These are phyloP conservation scores for Tilapia sparmanii DNA, from an alignment of 2,113 vertebrate genomes.

Conservation along the genomic window DNA sequence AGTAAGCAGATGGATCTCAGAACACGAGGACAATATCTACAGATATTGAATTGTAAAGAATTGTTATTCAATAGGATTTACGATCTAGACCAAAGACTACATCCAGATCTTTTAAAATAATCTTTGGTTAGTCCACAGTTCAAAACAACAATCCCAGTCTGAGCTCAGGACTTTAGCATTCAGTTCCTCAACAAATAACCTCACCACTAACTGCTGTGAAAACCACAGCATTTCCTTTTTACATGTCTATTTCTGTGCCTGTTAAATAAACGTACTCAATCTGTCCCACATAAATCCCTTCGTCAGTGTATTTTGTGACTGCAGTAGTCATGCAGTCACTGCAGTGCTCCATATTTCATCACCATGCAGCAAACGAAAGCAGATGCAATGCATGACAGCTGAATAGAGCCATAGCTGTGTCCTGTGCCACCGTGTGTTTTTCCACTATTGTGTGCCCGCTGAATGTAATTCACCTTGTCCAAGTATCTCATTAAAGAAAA, in stretches of 20 bases:
- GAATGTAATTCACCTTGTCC: conserved; percentile 17
- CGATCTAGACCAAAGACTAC: background rate
- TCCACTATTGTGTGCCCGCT: background rate
- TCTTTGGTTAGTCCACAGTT: background rate
- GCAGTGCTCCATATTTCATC: background rate
- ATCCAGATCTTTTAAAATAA: background rate
- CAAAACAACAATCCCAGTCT: background rate
- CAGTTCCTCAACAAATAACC: background rate
- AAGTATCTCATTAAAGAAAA: conserved; percentile 17
- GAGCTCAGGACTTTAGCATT: background rate
- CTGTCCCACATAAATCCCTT: background rate
- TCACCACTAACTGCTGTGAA: background rate
- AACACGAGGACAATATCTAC: background rate
- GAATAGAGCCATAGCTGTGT: background rate
- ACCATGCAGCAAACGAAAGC: background rate
- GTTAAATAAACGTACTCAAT: background rate
- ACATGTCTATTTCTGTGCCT: background rate
- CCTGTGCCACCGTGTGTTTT: background rate
- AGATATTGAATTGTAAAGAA: background rate
- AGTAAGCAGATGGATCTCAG: background rate
- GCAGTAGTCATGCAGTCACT: background rate
- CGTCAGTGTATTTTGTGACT: background rate
- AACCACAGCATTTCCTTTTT: background rate
- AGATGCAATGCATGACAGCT: background rate
- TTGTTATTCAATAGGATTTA: background rate